Percentiles rank a stretch among this genome's conserved stretches.
Evolutionary conservation across 2,113 vertebrate genomes (phyloP).

Genomic region (Rhineura floridana): DNA sequence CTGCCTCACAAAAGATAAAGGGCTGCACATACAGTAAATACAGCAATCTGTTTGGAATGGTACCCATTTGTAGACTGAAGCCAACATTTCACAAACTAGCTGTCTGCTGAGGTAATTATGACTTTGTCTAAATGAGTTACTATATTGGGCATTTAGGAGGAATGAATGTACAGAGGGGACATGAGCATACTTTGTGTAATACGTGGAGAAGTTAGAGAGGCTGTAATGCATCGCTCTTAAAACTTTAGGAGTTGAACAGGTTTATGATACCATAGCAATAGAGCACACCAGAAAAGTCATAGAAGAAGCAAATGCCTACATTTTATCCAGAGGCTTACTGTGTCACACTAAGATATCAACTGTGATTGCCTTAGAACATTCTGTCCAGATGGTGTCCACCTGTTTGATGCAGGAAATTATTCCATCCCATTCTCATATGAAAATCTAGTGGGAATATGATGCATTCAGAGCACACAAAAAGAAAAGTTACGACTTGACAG

Average conservation of each 20-base stretch:
- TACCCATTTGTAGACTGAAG: constrained; percentile 1
- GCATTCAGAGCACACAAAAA: constrained; percentile 32
- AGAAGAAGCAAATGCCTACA: constrained; percentile 41
- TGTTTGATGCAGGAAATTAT: constrained; percentile 47
- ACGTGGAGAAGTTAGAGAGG: neutral
- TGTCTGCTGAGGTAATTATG: constrained; percentile 48
- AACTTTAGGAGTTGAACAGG: neutral
- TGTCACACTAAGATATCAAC: constrained; percentile 44
- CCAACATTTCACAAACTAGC: constrained; percentile 51
- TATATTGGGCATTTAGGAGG: constrained; percentile 42
- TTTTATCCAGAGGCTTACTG: constrained; percentile 52
- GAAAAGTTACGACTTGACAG: constrained; percentile 27
- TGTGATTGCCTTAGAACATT: constrained; percentile 44
- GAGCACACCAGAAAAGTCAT: constrained; percentile 51
- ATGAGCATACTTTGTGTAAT: neutral
- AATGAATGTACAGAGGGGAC: constrained; percentile 7
- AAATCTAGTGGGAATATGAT: constrained; percentile 53
- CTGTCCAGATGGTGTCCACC: constrained; percentile 65
- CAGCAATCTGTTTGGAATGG: neutral
- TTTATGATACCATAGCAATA: neutral
- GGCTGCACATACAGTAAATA: neutral
- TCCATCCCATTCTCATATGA: constrained; percentile 47
- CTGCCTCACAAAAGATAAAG: neutral
- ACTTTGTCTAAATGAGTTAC: constrained; percentile 58
- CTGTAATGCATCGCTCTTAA: neutral